phyloP scores from a whole-genome alignment of 2,797 vertebrate genomes.

The Sebastes matsubarae region DNA sequence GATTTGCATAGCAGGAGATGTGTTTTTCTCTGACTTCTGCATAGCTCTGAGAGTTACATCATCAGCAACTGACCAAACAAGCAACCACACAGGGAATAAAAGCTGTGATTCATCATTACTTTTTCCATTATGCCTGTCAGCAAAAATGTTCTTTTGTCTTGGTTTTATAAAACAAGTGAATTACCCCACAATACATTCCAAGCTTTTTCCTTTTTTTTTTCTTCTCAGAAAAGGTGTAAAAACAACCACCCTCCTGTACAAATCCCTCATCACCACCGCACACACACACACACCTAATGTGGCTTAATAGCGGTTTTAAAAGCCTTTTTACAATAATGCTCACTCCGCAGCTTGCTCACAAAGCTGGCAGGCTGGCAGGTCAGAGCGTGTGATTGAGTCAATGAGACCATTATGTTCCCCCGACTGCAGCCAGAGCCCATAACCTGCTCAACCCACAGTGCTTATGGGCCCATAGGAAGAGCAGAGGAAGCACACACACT shows the following conservation, averaged over 20 bases:
- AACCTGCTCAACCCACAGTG: slow-evolving; percentile 62
- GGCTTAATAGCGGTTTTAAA: slow-evolving; percentile 76
- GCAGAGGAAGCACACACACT: background rate
- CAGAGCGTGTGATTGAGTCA: slow-evolving; percentile 68
- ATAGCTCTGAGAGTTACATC: slow-evolving; percentile 35
- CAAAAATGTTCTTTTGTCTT: slow-evolving; percentile 47
- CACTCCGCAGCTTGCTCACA: slow-evolving; percentile 71
- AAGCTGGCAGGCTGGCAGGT: slow-evolving; percentile 63
- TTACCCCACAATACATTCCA: slow-evolving; percentile 24
- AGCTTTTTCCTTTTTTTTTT: slow-evolving; percentile 54
- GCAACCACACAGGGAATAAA: slow-evolving; percentile 10
- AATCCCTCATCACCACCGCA: slow-evolving; percentile 2
- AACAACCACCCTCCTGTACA: slow-evolving; percentile 54
- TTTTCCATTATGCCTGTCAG: slow-evolving; percentile 59
- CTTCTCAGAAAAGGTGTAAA: slow-evolving; percentile 54
- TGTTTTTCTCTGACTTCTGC: slow-evolving; percentile 30
- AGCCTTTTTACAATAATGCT: slow-evolving; percentile 75
- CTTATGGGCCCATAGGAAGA: slow-evolving; percentile 43
- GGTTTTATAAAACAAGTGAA: slow-evolving; percentile 46
- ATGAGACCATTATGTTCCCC: slow-evolving; percentile 74
- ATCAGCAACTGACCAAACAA: slow-evolving; percentile 30
- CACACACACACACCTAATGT: slow-evolving; percentile 52
- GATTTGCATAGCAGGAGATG: background rate
- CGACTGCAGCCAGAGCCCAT: slow-evolving; percentile 56
- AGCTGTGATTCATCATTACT: slow-evolving; percentile 34